phyloP scores from a whole-genome alignment of 2,113 vertebrate genomes.

The Ivindomyrus marchei region DNA sequence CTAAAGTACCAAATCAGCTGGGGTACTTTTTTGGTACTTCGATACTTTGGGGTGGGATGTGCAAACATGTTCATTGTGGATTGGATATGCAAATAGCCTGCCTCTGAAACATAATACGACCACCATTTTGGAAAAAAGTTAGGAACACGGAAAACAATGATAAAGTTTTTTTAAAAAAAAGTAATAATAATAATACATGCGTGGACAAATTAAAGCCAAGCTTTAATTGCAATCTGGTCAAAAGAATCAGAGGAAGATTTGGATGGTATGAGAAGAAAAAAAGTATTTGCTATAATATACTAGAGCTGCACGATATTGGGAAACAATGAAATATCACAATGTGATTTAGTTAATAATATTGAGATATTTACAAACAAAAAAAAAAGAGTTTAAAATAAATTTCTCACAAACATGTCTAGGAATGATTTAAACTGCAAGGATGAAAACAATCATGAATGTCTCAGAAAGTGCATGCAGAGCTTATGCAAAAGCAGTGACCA shows the following conservation, averaged over 20 bases:
- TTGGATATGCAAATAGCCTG: not conserved
- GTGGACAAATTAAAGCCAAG: not conserved
- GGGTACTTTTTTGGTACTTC: not conserved
- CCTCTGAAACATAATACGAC: not conserved
- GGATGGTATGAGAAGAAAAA: not conserved
- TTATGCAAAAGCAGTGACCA: not conserved
- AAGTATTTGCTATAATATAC: not conserved
- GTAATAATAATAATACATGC: not conserved
- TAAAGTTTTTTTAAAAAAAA: not conserved
- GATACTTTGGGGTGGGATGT: not conserved
- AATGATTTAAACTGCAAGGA: not conserved
- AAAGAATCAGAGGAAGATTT: not conserved
- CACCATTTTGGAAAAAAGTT: not conserved
- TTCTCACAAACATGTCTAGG: not conserved
- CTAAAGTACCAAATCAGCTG: not conserved
- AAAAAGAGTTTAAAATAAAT: not conserved
- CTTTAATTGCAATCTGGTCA: not conserved
- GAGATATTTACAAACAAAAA: not conserved
- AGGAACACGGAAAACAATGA: not conserved
- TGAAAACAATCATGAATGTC: not conserved
- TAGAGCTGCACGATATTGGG: not conserved
- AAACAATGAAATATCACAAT: not conserved
- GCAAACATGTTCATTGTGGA: not conserved
- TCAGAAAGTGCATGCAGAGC: not conserved
- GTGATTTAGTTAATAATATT: not conserved